These are phyloP conservation scores for Ranitomeya variabilis DNA, from an alignment of 2,113 vertebrate genomes.

Conservation along the genomic window DNA sequence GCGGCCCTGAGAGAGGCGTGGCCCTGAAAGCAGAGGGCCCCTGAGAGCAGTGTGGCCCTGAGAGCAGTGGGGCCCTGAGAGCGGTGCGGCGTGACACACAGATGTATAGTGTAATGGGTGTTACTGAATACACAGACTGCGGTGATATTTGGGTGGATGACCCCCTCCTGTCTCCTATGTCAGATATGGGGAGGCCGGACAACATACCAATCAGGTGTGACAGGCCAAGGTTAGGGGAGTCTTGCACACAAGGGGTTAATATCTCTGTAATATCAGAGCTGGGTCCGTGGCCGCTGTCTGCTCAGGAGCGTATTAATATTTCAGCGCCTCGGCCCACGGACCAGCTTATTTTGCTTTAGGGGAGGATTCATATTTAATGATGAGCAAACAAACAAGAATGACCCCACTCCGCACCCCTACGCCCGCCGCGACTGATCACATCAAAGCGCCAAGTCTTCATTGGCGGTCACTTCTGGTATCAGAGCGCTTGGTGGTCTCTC, in stretches of 20 bases:
- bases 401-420: neutral
- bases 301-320: slow-evolving; percentile 60
- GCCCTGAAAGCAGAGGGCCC: no score
- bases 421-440: neutral
- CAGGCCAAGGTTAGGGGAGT: neutral
- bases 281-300: neutral
- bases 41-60: no score
- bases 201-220: neutral
- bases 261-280: neutral
- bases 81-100: no score
- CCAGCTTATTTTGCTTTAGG: slow-evolving; percentile 61
- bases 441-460: neutral
- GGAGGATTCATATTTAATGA: slow-evolving; percentile 63
- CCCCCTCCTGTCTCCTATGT: no score
- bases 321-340: slow-evolving; percentile 57
- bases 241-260: neutral
- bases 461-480: neutral
- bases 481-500: neutral
- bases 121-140: no score
- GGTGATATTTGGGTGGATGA: no score
- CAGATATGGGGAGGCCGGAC: no score
- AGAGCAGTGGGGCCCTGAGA: no score
- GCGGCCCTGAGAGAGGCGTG: no score
- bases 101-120: no score
- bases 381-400: slow-evolving; percentile 19